Evolutionary conservation across 2,888 invertebrate genomes (phyloP).

Genomic region (Patella caerulea): DNA sequence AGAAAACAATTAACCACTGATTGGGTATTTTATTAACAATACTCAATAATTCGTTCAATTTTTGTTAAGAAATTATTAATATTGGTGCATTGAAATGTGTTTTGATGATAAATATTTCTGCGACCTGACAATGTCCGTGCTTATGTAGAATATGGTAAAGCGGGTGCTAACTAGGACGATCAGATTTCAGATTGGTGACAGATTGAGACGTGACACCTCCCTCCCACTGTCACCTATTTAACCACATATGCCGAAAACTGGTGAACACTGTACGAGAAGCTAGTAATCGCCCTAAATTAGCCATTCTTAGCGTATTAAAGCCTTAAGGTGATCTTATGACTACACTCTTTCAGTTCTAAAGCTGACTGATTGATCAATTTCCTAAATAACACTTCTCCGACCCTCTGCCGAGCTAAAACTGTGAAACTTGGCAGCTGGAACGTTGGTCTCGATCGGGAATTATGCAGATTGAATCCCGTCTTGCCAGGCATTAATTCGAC

Average conservation of each 20-base stretch:
- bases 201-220: neutral
- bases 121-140: no score
- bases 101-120: no score
- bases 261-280: neutral
- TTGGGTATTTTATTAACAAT: no score
- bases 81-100: no score
- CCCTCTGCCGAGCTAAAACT: neutral
- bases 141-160: no score
- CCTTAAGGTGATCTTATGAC: slow-evolving; percentile 11
- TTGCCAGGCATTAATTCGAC: slow-evolving; percentile 24
- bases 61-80: no score
- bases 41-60: no score
- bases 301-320: slow-evolving; percentile 12
- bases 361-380: slow-evolving; percentile 13
- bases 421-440: slow-evolving; percentile 5
- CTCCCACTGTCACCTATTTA: neutral
- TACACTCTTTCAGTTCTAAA: neutral
- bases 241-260: slow-evolving; percentile 5
- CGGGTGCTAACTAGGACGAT: no score
- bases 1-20: no score
- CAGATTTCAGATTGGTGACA: neutral
- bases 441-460: slow-evolving; percentile 11
- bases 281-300: slow-evolving; percentile 1
- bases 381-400: slow-evolving; percentile 7
- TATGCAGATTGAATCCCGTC: slow-evolving; percentile 26